phyloP scores from a whole-genome alignment of 2,113 vertebrate genomes.

The Oxyruncus cristatus region DNA sequence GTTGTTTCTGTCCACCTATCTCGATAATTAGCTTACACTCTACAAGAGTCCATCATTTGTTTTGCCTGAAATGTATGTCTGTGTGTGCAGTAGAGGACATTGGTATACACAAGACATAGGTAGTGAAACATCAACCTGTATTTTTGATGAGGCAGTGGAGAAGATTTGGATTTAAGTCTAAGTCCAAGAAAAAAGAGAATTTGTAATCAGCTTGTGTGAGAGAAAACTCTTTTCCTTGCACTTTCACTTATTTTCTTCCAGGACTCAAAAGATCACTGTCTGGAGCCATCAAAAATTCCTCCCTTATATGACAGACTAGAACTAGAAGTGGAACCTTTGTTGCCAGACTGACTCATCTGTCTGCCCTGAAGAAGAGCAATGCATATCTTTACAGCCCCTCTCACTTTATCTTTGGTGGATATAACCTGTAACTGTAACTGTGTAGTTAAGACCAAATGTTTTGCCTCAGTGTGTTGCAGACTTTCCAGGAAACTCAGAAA shows the following conservation, averaged over 20 bases:
- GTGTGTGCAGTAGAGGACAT: not conserved
- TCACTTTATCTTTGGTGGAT: not conserved
- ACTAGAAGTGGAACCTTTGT: not conserved
- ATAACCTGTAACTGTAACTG: not conserved
- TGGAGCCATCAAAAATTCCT: not conserved
- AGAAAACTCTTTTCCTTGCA: not conserved
- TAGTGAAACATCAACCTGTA: constrained; percentile 24
- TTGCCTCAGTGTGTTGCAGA: not conserved
- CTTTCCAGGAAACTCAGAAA: not conserved
- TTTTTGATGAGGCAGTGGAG: constrained; percentile 38
- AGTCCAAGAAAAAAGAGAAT: constrained; percentile 46
- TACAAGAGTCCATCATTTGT: not conserved
- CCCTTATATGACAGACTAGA: not conserved
- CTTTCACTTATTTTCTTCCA: constrained; percentile 19
- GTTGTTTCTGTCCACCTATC: not conserved
- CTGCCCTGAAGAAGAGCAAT: not conserved
- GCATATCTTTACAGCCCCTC: not conserved
- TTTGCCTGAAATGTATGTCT: not conserved
- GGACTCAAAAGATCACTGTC: not conserved
- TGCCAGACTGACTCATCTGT: not conserved
- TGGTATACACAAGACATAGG: constrained; percentile 21
- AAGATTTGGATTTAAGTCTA: constrained; percentile 11
- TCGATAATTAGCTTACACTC: not conserved
- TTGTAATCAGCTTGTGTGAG: not conserved
- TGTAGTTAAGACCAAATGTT: not conserved